phyloP scores from a whole-genome alignment of 2,113 vertebrate species.

The Lates calcarifer region DNA sequence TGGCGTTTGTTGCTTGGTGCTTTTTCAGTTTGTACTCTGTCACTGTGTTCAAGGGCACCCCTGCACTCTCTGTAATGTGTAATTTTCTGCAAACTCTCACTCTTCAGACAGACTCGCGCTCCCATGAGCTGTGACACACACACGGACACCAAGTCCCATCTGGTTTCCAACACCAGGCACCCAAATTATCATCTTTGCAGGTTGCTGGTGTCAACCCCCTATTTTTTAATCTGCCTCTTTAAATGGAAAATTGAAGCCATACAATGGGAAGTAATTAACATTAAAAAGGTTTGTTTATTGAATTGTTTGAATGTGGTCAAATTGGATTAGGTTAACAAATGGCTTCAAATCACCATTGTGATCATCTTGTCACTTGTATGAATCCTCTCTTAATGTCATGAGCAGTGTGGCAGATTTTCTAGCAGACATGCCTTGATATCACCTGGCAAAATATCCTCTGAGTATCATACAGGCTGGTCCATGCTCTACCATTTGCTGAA shows the following conservation, averaged over 20 bases:
- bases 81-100: neutral
- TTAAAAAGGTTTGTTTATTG: neutral
- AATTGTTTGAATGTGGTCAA: neutral
- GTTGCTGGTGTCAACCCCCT: neutral
- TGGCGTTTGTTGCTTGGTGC: too few relatives aligned
- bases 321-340: neutral
- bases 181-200: slow-evolving; percentile 1
- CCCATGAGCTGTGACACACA: slow-evolving; percentile 5
- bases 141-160: slow-evolving; percentile 7
- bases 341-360: neutral
- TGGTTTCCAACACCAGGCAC: neutral
- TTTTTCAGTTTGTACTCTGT: neutral
- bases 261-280: neutral
- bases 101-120: neutral
- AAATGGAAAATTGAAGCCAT: neutral
- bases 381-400: neutral
- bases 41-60: neutral
- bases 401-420: neutral
- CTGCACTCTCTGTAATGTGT: neutral
- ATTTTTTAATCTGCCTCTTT: neutral
- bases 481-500: slow-evolving; percentile 23
- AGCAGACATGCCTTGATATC: neutral
- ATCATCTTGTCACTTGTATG: neutral
- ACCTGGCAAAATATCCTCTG: neutral
- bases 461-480: neutral